Conservation (phyloP, 2,888 invertebrate species). For the Phyllotreta cruciferae region DNA sequence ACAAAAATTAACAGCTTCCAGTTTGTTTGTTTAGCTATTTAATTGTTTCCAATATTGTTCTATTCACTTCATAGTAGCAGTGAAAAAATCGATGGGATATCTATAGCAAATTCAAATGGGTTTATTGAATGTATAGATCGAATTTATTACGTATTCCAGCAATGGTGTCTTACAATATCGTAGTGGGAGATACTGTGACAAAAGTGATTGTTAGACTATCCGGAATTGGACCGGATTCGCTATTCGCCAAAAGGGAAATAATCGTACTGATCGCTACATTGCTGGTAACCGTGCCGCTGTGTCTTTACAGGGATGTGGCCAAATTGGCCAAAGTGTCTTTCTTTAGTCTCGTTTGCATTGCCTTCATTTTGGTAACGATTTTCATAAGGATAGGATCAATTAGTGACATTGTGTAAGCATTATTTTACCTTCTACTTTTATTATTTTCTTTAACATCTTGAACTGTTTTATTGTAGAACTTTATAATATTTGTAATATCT, state of each 20-base stretch:
- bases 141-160: constrained; percentile 72
- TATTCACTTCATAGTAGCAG: no score
- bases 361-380: constrained; percentile 74
- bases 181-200: constrained; percentile 85
- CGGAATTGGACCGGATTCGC: constrained; percentile 62
- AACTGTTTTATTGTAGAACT: no score
- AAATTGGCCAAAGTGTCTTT: constrained; percentile 74
- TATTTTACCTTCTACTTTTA: no score
- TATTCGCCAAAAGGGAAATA: constrained; percentile 70
- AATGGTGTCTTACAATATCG: constrained; percentile 88
- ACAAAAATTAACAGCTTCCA: background rate
- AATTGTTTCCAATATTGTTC: no score
- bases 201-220: constrained; percentile 79
- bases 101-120: no score
- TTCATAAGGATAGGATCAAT: constrained; percentile 68
- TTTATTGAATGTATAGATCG: no score
- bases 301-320: constrained; percentile 78
- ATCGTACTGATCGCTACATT: constrained; percentile 77
- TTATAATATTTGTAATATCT: no score
- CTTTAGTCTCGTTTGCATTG: constrained; percentile 73
- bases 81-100: no score
- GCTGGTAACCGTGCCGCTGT: constrained; percentile 78
- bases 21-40: background rate
- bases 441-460: no score
- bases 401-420: constrained; percentile 70